A percentile compares a stretch with the other conserved stretches of the same genome.
These are phyloP conservation scores for Morinoia aosen DNA, from an alignment of 2,888 invertebrate genomes.

Conservation along the genomic window DNA sequence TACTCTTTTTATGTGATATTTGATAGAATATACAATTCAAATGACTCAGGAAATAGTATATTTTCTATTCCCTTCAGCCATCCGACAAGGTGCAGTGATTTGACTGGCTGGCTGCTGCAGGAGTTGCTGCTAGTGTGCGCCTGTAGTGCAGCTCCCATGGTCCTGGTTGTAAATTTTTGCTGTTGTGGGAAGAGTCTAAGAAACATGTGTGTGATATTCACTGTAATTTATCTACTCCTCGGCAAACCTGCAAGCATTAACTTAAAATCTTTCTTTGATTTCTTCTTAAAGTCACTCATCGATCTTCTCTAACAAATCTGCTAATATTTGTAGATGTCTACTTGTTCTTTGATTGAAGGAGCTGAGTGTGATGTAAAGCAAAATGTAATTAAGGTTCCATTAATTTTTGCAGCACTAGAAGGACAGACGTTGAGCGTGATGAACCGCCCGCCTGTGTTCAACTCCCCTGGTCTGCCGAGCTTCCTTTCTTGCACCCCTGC, in stretches of 20 bases:
- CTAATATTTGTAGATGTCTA: background rate
- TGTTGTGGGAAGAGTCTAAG: background rate
- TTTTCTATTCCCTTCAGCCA: no score
- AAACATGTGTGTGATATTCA: background rate
- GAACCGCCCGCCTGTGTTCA: background rate
- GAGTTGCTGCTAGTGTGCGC: background rate
- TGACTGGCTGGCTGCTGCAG: background rate
- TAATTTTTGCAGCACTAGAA: background rate
- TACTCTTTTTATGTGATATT: no score
- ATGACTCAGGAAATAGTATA: no score
- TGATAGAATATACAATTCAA: no score
- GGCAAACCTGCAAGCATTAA: background rate
- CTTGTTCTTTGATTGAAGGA: background rate
- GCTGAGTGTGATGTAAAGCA: background rate
- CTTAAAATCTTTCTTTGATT: background rate
- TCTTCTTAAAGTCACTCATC: no score
- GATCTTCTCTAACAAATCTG: background rate
- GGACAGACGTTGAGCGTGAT: background rate
- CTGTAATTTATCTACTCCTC: background rate
- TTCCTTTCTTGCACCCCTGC: background rate
- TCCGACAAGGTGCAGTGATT: no score
- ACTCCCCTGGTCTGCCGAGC: background rate
- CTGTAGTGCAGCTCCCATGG: background rate
- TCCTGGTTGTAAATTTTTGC: background rate
- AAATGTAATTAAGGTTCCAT: background rate